Conservation (phyloP, 2,797 vertebrate genomes). For the Odontamblyopus lacepedii region DNA sequence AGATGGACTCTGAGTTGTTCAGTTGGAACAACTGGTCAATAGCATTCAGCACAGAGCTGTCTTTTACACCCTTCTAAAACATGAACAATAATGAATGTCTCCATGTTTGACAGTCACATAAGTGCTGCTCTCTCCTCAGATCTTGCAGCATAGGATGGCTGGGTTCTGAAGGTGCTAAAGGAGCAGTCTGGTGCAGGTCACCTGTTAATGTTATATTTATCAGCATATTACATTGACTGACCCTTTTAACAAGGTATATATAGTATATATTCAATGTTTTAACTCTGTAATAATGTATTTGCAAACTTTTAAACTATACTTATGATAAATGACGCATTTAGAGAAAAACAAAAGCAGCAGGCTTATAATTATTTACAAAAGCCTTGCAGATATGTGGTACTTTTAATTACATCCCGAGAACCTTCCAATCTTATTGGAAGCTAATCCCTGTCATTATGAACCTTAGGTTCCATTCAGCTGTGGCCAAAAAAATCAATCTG, state of each 20-base stretch:
- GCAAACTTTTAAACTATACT: neutral
- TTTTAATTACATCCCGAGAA: slow-evolving; percentile 55
- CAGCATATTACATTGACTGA: too few species aligned
- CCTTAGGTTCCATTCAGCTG: slow-evolving; percentile 55
- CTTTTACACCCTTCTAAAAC: neutral
- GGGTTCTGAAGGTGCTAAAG: neutral
- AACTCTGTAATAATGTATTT: neutral
- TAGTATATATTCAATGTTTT: too few species aligned
- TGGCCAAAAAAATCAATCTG: slow-evolving; percentile 70
- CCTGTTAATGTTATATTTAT: too few species aligned
- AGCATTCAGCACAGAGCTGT: neutral
- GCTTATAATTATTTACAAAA: neutral
- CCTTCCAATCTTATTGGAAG: slow-evolving; percentile 54
- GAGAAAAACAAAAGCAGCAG: slow-evolving; percentile 3
- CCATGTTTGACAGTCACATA: neutral
- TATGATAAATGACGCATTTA: neutral
- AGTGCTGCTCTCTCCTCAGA: neutral
- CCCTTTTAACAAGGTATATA: too few species aligned
- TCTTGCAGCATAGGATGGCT: neutral
- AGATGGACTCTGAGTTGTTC: neutral
- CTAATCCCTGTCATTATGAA: slow-evolving; percentile 54
- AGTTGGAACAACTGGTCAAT: neutral
- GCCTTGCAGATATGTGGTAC: slow-evolving; percentile 29
- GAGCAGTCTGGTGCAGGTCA: too few species aligned
- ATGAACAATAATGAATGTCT: neutral